phyloP scores from a whole-genome alignment of 1,140 invertebrate genomes.

The Tetramorium alpestre region DNA sequence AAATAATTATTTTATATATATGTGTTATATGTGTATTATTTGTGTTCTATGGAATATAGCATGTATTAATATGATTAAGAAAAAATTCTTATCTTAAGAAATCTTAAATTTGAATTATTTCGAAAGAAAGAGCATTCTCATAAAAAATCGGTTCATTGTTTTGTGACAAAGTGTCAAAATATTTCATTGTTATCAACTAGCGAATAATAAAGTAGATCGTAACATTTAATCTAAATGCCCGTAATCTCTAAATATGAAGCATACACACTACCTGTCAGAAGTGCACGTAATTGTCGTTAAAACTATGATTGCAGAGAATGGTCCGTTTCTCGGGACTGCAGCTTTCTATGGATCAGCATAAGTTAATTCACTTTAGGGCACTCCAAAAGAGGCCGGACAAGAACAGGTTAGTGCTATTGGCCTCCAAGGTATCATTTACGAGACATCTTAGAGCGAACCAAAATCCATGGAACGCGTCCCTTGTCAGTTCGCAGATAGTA shows the following conservation, averaged over 20 bases:
- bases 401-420: conserved; percentile 62
- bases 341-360: conserved; percentile 55
- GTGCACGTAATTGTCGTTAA: conserved; percentile 49
- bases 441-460: conserved; percentile 60
- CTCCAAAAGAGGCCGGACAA: conserved; percentile 46
- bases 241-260: not conserved
- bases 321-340: conserved; percentile 20
- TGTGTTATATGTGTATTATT: not conserved
- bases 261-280: not conserved
- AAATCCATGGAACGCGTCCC: conserved; percentile 65
- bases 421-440: conserved; percentile 63
- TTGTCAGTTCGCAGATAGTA: conserved; percentile 58
- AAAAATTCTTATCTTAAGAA: no score
- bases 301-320: conserved; percentile 33
- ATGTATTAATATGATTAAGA: not conserved
- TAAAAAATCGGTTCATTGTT: not conserved
- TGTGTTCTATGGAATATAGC: not conserved
- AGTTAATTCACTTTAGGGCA: conserved; percentile 66
- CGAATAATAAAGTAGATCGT: not conserved
- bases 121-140: not conserved
- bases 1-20: not conserved
- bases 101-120: not conserved
- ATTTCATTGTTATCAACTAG: not conserved
- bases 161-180: not conserved
- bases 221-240: not conserved